Conservation (phyloP, 2,113 vertebrate genomes). For the Chamaetylas fuelleborni region DNA sequence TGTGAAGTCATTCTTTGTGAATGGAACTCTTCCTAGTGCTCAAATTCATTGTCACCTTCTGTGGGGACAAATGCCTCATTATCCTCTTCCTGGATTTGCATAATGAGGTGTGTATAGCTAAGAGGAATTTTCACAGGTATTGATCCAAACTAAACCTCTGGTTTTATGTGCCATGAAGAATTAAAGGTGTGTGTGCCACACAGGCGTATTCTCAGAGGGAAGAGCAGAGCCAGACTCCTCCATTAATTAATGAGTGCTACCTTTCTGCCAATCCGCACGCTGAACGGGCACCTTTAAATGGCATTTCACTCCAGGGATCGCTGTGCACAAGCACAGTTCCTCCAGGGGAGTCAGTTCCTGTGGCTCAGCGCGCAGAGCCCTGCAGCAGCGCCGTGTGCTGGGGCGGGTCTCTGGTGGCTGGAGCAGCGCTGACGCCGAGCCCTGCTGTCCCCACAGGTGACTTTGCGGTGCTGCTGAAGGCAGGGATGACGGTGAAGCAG, state of each 20-base stretch:
- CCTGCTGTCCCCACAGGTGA: conserved; percentile 78
- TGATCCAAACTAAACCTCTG: neutral
- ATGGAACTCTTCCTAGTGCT: neutral
- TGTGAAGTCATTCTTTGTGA: neutral
- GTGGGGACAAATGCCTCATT: neutral
- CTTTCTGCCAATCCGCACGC: neutral
- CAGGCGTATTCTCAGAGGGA: neutral
- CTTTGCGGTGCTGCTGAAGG: conserved; percentile 97
- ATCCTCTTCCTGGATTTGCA: neutral
- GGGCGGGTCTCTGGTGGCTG: rapidly evolving
- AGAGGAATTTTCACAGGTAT: neutral
- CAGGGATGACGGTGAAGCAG: conserved; percentile 96
- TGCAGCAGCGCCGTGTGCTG: neutral
- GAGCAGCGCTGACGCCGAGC: neutral
- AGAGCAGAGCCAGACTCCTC: neutral
- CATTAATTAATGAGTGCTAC: neutral
- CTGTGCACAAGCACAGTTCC: neutral
- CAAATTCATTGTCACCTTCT: neutral
- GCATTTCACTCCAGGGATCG: neutral
- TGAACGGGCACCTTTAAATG: neutral
- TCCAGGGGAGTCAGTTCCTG: neutral
- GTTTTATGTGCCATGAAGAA: neutral
- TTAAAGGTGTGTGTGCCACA: neutral
- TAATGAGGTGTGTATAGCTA: neutral
- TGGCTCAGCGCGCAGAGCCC: no score